A percentile compares a stretch with the other conserved stretches of the same genome.
phyloP scores from a whole-genome alignment of 2,797 vertebrate genomes.

The Rhynchonycteris naso region DNA sequence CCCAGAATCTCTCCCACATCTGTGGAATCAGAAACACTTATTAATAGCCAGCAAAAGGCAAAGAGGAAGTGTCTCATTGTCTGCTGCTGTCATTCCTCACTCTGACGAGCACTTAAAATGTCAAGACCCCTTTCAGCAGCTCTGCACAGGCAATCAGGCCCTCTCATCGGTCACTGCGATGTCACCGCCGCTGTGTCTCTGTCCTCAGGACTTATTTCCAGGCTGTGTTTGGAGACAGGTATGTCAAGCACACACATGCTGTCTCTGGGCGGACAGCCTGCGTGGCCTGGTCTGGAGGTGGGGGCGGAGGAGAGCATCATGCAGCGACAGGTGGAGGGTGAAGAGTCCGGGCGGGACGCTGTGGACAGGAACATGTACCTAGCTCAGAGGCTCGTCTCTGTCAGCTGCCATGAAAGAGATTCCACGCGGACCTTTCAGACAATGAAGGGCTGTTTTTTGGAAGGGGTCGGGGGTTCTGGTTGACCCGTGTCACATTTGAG shows the following conservation, averaged over 20 bases:
- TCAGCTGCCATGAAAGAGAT: background rate
- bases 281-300: background rate
- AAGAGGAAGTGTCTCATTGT: slow-evolving; percentile 85
- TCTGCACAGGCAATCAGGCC: slow-evolving; percentile 84
- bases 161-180: slow-evolving; percentile 82
- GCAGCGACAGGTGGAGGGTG: background rate
- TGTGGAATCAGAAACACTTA: slow-evolving; percentile 79
- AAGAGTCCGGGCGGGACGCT: background rate
- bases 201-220: slow-evolving; percentile 49
- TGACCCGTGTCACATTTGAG: background rate
- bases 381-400: background rate
- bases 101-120: slow-evolving; percentile 88
- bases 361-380: background rate
- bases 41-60: slow-evolving; percentile 83
- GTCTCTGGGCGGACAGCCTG: background rate
- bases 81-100: slow-evolving; percentile 87
- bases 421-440: background rate
- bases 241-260: background rate
- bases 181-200: slow-evolving; percentile 32
- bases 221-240: background rate
- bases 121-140: slow-evolving; percentile 89
- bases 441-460: background rate
- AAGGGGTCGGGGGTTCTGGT: background rate
- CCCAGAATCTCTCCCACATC: slow-evolving; percentile 74
- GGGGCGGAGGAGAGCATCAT: background rate